Base-by-base conservation (phyloP, 1,140 invertebrate species). In the Cotesia vestalis region DNA sequence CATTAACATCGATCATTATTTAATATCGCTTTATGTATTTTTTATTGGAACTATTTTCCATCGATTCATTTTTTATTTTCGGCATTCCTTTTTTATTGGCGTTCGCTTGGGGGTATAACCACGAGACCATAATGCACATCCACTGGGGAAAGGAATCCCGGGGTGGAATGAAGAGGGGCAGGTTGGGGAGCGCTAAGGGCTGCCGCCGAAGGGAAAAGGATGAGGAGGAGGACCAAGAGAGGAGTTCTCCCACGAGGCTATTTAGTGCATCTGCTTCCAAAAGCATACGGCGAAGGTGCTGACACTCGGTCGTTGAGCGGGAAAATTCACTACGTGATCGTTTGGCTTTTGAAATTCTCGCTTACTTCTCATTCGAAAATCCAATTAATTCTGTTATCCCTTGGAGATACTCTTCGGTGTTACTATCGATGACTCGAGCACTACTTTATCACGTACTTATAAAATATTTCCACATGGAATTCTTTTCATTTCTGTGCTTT, bases 181-280 rank as follows among this genome's bases (percentile, higher is more conserved):
- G 17, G 17, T 17, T 17, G 17, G 17, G 17, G 1, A 17, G 17
- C 8, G 9, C 57, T 9, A 20, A 9, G 14, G 20, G 17, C 17
- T 20, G 17, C 14, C 57, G 53, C 8, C 5, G 57, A 17, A 59
- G 17, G 14, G 14, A 9, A 11, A 11, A 5, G n/a, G 53, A 20
- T 4, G 53, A n/a, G 53, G 20, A 17, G 57, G 9, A 17, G 9
- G 9, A 59, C 8, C 53, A 59, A 20, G 17, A 17, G 57, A 27
- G 57, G 4, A 6, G 77, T 77, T 79, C 79, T 82, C 82, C 77
- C 80, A 75, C 69, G 62, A 78, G 78, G 83, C 83, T 84, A 84
- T 85, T 85, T 84, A 83, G 81, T 73, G 79, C 84, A 85, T 84
- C 84, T 85, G 84, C 79, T 79, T 80, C 82, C 81, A 80, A 64